Conservation (phyloP, 1,140 invertebrate genomes). For the Potamilus streckersoni region DNA sequence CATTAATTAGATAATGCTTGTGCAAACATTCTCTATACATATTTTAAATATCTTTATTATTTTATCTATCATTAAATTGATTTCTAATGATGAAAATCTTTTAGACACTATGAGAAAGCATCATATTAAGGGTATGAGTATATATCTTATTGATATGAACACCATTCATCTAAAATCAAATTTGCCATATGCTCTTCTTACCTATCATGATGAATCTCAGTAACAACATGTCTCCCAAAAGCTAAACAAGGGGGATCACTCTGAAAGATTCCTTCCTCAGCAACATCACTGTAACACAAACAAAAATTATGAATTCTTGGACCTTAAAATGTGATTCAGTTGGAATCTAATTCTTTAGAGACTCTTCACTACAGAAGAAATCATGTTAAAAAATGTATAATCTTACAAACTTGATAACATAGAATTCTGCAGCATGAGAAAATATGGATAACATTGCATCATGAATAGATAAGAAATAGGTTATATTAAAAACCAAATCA, state of each 20-base stretch:
- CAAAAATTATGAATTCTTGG: not conserved
- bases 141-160: not conserved
- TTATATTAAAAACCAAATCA: too few species aligned
- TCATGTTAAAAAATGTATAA: too few species aligned
- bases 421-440: too few species aligned
- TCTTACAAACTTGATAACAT: too few species aligned
- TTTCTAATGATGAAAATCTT: not conserved
- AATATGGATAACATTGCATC: too few species aligned
- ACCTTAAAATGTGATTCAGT: too few species aligned
- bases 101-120: not conserved
- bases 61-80: not conserved
- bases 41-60: not conserved
- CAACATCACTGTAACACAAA: not conserved
- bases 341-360: too few species aligned
- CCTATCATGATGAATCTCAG: slow-evolving; percentile 11
- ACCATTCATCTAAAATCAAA: not conserved
- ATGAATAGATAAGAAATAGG: too few species aligned
- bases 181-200: slow-evolving; percentile 1
- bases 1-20: not conserved
- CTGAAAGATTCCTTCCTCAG: slow-evolving; percentile 5
- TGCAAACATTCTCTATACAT: not conserved
- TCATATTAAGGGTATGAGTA: too few species aligned
- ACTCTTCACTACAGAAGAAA: too few species aligned
- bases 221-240: slow-evolving; percentile 39
- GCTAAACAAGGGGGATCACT: slow-evolving; percentile 20